Evolutionary conservation across 2,113 vertebrate species (phyloP), one percentile per base, ranked within the genome.

Genomic region (Poeciliopsis prolifica): DNA sequence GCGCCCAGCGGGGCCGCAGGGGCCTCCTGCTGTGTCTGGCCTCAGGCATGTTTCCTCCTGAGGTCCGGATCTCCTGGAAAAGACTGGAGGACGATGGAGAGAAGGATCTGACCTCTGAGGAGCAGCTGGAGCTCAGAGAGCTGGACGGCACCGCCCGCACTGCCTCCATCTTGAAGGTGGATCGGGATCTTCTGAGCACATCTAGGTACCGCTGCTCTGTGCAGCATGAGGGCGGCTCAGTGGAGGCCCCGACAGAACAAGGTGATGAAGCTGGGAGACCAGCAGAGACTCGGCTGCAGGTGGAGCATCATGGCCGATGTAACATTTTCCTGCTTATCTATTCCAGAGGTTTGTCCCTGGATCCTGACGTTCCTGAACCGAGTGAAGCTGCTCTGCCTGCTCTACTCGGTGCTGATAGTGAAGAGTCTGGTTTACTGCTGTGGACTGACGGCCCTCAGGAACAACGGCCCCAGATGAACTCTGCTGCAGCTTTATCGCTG

Each of bases 1-100:
- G 0, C 51, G 72, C 3, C 37, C 73, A 44, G 58, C 78, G 61
- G 75, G 58, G 69, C 72, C 30, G 61, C 68, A 68, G 1, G 58
- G 81, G 31, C 68, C 19, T 37, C 75, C 79, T 81, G 68, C 72
- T 85, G 76, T 85, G 79, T 75, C 4, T 86, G 80, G 83, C 83
- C 64, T 76, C 79, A 62, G 29, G 0, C 72, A 85, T 82, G 83
- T 68, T 72, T 72, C 83, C 83, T 82, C 79, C 72, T 82, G 24
- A 63, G 72, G 79, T 82, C 68, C 65, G 0, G 11, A 73, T 86
- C 68, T 79, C 75, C 79, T 86, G 76, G 83, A 86, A 13, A 28
- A 82, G 65, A 73, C 69, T 13, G 24, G 62, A 44, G 37, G 29
- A 66, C 30, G 30, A 29, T 48, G 63, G 60, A 4, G 42, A 10